phyloP scores from a whole-genome alignment of 2,888 invertebrate genomes.

The Bombyx huttoni region DNA sequence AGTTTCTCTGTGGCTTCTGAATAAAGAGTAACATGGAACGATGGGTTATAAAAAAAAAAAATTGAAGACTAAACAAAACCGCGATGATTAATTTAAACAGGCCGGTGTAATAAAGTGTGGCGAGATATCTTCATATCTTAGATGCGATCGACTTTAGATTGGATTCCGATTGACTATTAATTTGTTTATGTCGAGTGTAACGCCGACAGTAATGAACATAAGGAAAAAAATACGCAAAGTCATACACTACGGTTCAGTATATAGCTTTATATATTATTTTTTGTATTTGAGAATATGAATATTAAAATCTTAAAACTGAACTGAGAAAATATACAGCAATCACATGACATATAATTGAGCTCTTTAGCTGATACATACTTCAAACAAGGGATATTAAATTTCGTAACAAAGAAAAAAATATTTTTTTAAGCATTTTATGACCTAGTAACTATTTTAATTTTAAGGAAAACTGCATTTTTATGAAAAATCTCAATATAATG shows the following conservation, averaged over 20 bases:
- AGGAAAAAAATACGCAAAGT: background rate
- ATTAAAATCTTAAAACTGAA: no score
- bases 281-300: no score
- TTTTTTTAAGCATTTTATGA: no score
- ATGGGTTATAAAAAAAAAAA: background rate
- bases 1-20: background rate
- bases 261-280: background rate
- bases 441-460: no score
- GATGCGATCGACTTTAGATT: constrained; percentile 41
- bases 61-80: constrained; percentile 16
- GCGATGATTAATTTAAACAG: constrained; percentile 30
- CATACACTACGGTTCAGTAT: background rate
- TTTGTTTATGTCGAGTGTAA: constrained; percentile 24
- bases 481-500: no score
- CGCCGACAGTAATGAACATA: constrained; percentile 1
- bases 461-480: no score
- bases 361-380: no score
- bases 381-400: no score
- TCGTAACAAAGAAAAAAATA: no score
- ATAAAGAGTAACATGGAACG: background rate
- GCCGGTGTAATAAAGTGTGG: constrained; percentile 23
- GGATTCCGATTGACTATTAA: constrained; percentile 42
- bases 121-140: constrained; percentile 46
- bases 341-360: no score
- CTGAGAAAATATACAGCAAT: no score